Base-by-base conservation (phyloP, 37 sponge, comb jelly and placozoan species). In the Hormiphora californensis region DNA sequence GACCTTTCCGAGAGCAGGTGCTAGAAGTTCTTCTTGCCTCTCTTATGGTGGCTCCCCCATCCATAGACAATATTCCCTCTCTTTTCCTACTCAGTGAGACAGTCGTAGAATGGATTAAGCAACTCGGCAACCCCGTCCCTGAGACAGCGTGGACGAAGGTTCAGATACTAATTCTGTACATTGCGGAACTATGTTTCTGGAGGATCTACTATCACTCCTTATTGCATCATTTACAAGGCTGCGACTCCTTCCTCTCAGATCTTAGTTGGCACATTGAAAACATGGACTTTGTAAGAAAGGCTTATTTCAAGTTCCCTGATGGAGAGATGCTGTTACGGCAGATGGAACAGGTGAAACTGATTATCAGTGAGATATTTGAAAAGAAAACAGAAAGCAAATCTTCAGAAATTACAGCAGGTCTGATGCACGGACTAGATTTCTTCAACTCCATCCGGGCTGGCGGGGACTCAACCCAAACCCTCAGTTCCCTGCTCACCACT, bases 121-220 rank as follows among this genome's bases (percentile, higher is more conserved):
- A 73, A 73, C 22, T 73, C 1, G 81, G 81, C 5, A 73, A 73
- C 27, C 81, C 81, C 21, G 43, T 73, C 22, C 81, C 81, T 40
- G 81, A 73, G 81, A 73, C 81, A 21, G 81, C 81, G 2, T 73
- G 81, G 81, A 43, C 81, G 43, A 73, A 73, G 39, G 43, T 46
- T 39, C 81, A 73, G 43, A 73, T 73, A 32, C 35, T 73, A 19
- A 73, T 46, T 15, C 43, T 43, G 25, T 36, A 73, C 23, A 73
- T 73, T 46, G 21, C 81, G 4, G 81, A 73, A 21, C 46, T 73
- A n/a, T 73, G 81, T 41, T 73, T 73, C 43, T 73, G 81, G 81
- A 73, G 81, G 23, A 46, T 33, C 2, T 73, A 73, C 44, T n/a
- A 33, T 36, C 81, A 73, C 25, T 43, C 81, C 5, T 41, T 73